Evolutionary conservation across 2,888 invertebrate species (phyloP), one percentile per base, ranked within the genome.

Genomic region (Campoletis raptor): DNA sequence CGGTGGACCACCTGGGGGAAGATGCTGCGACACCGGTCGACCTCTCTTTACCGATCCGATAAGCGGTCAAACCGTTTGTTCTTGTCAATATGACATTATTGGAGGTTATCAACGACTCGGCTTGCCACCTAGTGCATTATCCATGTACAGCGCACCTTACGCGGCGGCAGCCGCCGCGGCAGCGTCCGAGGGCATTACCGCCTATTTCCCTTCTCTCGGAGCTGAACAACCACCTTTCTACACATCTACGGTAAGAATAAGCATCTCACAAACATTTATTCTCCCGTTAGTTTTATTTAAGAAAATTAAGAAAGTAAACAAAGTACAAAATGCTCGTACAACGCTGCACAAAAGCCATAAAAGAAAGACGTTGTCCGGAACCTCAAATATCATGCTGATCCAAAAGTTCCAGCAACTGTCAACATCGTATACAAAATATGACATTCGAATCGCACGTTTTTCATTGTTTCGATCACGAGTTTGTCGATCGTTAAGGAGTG

Each of bases 1-100:
- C 24, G 90, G 90, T 37, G 91, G 90, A 45, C 90, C 89, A 66
- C 90, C 92, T 12, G 92, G 92, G 66, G 94, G 95, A 89, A 92
- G 98, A 92, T 98, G 98, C 95, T 98, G 98, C 95, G 98, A 98
- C 95, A 98, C 98, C 89, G 98, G 98, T 90, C 96, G 98, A 92
- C 97, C 98, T 89, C 96, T 98, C 94, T 98, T 98, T 95, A 98
- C 98, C 93, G 98, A 98, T 95, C 98, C 98, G 67, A 96, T 98
- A 90, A 97, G 98, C 90, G 98, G 98, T 81, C 98, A 98, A 95
- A 97, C 97, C 82, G 97, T 98, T 88, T 98, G 98, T 95, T 98
- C 98, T 92, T 98, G 98, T 95, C 98, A 98, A 95, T 98, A 98
- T 95, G 98, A 98, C 95, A 85, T 88, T 42, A 81, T 86, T 37